Evolutionary conservation across 1,140 invertebrate species (phyloP).

Genomic region (Hetaerina americana): DNA sequence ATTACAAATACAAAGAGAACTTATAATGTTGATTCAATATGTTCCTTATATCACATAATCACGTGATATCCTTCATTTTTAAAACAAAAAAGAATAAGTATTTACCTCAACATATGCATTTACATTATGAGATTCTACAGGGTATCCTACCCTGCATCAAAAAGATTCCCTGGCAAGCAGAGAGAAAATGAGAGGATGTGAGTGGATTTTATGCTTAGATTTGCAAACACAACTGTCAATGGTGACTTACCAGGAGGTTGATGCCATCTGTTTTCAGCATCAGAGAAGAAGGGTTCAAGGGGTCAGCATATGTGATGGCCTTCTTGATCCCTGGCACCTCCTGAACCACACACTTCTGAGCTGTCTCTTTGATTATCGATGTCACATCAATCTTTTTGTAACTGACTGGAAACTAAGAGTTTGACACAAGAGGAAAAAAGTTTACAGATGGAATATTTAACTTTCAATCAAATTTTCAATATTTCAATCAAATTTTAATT

Average conservation of each 20-base stretch:
- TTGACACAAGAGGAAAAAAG: too few species aligned
- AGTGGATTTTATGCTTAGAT: too few species aligned
- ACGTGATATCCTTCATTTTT: neutral
- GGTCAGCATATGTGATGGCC: constrained; percentile 59
- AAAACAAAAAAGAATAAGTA: too few species aligned
- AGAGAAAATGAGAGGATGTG: neutral
- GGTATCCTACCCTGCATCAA: too few species aligned
- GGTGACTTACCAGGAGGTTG: constrained; percentile 57
- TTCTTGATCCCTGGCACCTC: constrained; percentile 69
- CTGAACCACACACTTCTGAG: constrained; percentile 59
- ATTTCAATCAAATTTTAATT: too few species aligned
- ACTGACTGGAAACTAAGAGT: constrained; percentile 48
- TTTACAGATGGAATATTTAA: neutral
- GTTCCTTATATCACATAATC: neutral
- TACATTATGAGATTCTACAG: too few species aligned
- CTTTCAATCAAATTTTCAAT: too few species aligned
- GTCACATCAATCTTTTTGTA: constrained; percentile 60
- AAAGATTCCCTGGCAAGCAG: too few species aligned
- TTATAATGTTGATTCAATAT: too few species aligned
- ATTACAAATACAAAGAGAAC: too few species aligned
- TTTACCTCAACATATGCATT: too few species aligned
- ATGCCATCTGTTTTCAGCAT: constrained; percentile 88
- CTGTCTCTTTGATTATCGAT: constrained; percentile 60
- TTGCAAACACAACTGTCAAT: too few species aligned
- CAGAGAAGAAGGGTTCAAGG: constrained; percentile 30